These are phyloP conservation scores for Bombylius discolor DNA, from an alignment of 2,888 invertebrate genomes.

Conservation along the genomic window DNA sequence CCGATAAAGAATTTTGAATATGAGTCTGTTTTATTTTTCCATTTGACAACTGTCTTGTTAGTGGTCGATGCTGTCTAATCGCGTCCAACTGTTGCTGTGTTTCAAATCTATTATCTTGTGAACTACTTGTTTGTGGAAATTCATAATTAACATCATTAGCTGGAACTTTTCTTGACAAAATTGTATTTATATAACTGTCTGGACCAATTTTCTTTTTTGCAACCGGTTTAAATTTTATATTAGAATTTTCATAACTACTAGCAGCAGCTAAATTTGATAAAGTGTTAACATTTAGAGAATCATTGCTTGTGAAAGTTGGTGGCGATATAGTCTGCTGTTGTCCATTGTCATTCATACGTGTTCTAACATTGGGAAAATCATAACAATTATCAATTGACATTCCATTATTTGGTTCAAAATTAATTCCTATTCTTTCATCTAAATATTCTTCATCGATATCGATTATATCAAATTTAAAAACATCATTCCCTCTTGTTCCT, in stretches of 20 bases:
- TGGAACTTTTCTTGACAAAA: constrained; percentile 35
- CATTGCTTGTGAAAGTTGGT: no score
- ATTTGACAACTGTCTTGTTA: constrained; percentile 52
- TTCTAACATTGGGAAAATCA: neutral
- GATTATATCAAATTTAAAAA: constrained; percentile 71
- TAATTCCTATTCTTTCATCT: constrained; percentile 29
- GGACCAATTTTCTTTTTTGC: constrained; percentile 55
- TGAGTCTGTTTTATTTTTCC: constrained; percentile 38
- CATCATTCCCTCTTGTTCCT: constrained; percentile 46
- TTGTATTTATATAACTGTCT: constrained; percentile 59
- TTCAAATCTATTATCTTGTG: neutral
- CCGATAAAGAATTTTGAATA: constrained; percentile 33
- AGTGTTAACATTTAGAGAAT: neutral
- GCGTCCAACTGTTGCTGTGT: constrained; percentile 13
- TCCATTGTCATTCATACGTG: neutral
- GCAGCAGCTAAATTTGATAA: neutral
- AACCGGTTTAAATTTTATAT: constrained; percentile 43
- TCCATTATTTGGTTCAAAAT: constrained; percentile 22
- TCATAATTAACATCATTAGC: constrained; percentile 27
- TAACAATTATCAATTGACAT: neutral
- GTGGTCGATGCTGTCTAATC: constrained; percentile 48
- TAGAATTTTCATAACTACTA: neutral
- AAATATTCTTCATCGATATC: constrained; percentile 63
- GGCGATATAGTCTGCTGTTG: no score
- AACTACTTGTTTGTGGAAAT: constrained; percentile 22